Evolutionary conservation across 2,888 invertebrate genomes (phyloP), one percentile per base, ranked within the genome.

Genomic region (Lycia hirtaria): DNA sequence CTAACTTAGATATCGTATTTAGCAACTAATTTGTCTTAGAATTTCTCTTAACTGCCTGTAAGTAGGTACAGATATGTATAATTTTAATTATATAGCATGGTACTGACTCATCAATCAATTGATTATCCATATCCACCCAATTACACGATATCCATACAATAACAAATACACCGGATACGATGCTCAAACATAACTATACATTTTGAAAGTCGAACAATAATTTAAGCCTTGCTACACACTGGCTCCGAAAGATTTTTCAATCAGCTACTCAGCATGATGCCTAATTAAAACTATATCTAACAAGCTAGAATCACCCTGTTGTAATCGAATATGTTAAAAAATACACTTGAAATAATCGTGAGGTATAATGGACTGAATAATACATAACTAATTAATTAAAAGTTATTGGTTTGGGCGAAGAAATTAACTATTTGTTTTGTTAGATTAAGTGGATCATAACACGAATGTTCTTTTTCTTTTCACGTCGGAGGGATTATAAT

Each of bases 231-330:
- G 71, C 69, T 68, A 69, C 71, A 71, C 66, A 60, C 52, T 47
- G 45, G 52, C 50, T 48, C 71, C 71, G 57, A 56, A 63, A 80
- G 77, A 79, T 80, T 88, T 87, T 88, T 87, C 87, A 88, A 88
- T 88, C 87, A 83, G 59, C 68, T 32, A 59, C 88, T 4, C 88
- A 87, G 88, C 81, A 60, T 83, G 88, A 65, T 54, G 64, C 73
- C 83, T 81, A 79, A 85, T 88, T 86, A 86, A 77, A 83, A 73
- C 68, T 80, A 79, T 86, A 87, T 88, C 84, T 82, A 86, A 83
- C 80, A 65, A 64, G 61, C 63, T 60, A 56, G 52, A 55, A 59
- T 56, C 61, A 51, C 63, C 57, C 44, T 4, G 47, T 59, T 62
- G 61, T 58, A 60, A 65, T 63, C 61, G 67, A 67, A 63, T 67